phyloP scores from a whole-genome alignment of 1,140 invertebrate species.

The Bombus sylvicola region DNA sequence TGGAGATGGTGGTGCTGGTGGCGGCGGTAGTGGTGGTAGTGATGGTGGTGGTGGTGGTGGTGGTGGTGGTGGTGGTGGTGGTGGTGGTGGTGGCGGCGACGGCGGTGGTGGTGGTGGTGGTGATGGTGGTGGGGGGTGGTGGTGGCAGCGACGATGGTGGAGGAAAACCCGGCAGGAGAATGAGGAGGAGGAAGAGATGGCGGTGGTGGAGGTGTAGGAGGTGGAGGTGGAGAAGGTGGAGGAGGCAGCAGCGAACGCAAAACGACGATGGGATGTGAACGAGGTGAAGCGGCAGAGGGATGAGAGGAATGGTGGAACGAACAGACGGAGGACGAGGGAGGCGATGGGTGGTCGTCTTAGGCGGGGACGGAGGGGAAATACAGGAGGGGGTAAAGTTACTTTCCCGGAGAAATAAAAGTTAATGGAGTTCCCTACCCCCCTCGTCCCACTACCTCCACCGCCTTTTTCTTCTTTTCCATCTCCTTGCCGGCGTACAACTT shows the following conservation, averaged over 20 bases:
- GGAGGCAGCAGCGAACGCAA: constrained; percentile 20
- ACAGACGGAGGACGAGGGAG: constrained; percentile 12
- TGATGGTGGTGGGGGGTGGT: constrained; percentile 23
- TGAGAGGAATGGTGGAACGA: constrained; percentile 16
- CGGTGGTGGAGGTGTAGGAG: not conserved
- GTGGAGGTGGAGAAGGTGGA: constrained; percentile 11
- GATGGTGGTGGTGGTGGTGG: not conserved
- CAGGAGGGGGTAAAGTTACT: constrained; percentile 74
- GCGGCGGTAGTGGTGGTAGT: not conserved
- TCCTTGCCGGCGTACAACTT: constrained; percentile 71
- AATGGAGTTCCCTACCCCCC: constrained; percentile 76
- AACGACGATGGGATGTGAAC: constrained; percentile 23
- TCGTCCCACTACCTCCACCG: constrained; percentile 20
- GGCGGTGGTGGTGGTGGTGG: not conserved
- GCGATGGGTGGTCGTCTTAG: constrained; percentile 8
- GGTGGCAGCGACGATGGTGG: not conserved
- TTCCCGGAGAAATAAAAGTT: constrained; percentile 81
- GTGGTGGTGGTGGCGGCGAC: constrained; percentile 23
- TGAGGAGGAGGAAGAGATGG: not conserved
- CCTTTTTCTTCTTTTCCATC: constrained; percentile 60
- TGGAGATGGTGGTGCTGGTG: constrained; percentile 16
- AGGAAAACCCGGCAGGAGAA: not conserved
- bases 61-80: not conserved
- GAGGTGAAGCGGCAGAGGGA: constrained; percentile 12
- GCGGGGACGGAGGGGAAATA: constrained; percentile 18